phyloP scores from a whole-genome alignment of 2,797 vertebrate genomes.

The Ceryle rudis region DNA sequence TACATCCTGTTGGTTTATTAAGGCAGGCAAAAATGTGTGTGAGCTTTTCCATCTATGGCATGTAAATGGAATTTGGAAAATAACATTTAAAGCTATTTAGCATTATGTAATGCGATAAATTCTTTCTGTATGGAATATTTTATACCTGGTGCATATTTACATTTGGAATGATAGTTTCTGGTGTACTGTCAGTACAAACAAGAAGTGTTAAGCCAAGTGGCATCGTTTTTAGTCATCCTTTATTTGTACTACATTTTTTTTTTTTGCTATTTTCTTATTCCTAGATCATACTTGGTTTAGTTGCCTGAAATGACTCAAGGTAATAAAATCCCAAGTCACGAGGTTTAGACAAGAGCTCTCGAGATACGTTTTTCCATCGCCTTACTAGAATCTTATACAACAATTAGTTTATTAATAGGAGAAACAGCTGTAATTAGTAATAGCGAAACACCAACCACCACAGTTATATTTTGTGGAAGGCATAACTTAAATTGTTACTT shows the following conservation, averaged over 20 bases:
- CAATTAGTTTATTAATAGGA: neutral
- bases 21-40: neutral
- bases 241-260: neutral
- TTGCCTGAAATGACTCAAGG: conserved; percentile 5
- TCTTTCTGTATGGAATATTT: neutral
- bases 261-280: neutral
- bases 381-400: neutral
- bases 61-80: neutral
- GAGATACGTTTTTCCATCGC: neutral
- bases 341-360: neutral
- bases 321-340: neutral
- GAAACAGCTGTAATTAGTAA: neutral
- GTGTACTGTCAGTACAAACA: neutral
- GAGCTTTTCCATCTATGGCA: neutral
- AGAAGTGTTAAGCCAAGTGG: neutral
- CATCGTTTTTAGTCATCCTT: neutral
- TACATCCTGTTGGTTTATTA: neutral
- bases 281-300: neutral
- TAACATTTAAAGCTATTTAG: neutral
- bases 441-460: neutral
- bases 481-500: neutral
- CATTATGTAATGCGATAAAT: neutral
- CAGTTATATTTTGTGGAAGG: neutral
- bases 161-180: neutral
- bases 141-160: neutral